Conservation (phyloP, 1,140 invertebrate species). For the Drosophila punjabiensis region DNA sequence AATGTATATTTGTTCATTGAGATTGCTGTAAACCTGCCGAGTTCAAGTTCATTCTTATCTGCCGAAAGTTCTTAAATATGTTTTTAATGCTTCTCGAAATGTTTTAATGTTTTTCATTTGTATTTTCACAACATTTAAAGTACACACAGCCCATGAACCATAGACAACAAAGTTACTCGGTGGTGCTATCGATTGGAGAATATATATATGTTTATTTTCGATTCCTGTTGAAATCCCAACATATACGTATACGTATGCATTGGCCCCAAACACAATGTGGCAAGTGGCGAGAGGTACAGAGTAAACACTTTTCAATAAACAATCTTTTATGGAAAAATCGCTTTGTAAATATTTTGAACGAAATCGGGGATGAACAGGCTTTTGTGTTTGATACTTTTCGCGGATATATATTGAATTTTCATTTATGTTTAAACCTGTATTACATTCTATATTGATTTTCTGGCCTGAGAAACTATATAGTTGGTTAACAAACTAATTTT, state of each 20-base stretch:
- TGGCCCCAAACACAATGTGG: constrained; percentile 37
- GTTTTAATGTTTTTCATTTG: constrained; percentile 1
- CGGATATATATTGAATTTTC: background rate
- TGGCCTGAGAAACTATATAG: background rate
- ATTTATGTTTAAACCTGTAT: constrained; percentile 1
- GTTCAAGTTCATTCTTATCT: constrained; percentile 49
- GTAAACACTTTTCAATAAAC: constrained; percentile 46
- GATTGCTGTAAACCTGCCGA: background rate
- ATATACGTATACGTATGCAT: background rate
- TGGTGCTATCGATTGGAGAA: constrained; percentile 21
- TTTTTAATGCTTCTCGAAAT: background rate
- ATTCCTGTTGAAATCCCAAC: constrained; percentile 20
- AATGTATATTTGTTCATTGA: background rate
- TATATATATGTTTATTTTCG: constrained; percentile 30
- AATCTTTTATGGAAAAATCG: constrained; percentile 25
- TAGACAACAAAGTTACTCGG: constrained; percentile 23
- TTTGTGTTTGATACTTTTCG: background rate
- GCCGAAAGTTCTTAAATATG: background rate
- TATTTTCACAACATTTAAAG: background rate
- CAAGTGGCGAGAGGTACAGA: constrained; percentile 40
- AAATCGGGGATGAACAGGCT: background rate
- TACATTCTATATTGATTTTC: constrained; percentile 15
- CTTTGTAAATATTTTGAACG: constrained; percentile 34
- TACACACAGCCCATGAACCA: constrained; percentile 14
- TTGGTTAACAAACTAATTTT: constrained; percentile 13